Conservation (phyloP, 64 coral and sea anemone species). For the Montipora cactus region DNA sequence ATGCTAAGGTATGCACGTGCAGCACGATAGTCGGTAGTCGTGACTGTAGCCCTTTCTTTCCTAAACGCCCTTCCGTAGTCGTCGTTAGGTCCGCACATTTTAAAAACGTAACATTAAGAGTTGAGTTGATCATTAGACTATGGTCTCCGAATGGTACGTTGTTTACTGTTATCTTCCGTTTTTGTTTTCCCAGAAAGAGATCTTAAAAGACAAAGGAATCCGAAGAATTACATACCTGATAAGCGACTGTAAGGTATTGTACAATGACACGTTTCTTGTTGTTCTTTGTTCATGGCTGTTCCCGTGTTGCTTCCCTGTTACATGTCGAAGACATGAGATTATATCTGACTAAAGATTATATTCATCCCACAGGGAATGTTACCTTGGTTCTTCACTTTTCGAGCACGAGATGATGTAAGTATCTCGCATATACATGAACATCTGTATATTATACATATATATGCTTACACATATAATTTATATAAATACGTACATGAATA, state of each 20-base stretch:
- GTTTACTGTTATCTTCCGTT: neutral
- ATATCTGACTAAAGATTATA: neutral
- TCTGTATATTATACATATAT: too few species aligned
- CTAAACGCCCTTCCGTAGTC: too few species aligned
- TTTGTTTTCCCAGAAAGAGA: slow-evolving; percentile 75
- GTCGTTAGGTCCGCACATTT: too few species aligned
- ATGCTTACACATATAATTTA: too few species aligned
- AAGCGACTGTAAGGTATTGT: slow-evolving; percentile 89
- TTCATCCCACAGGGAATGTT: slow-evolving; percentile 65
- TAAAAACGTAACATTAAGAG: too few species aligned
- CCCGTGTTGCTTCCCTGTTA: neutral
- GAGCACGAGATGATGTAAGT: slow-evolving; percentile 88
- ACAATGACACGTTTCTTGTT: neutral
- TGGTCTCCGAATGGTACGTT: neutral
- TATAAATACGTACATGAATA: too few species aligned
- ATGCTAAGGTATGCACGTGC: too few species aligned
- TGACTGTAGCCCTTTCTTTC: too few species aligned
- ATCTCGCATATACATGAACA: neutral
- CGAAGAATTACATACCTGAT: slow-evolving; percentile 91
- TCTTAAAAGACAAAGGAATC: slow-evolving; percentile 93
- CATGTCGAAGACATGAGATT: neutral
- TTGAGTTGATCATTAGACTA: too few species aligned
- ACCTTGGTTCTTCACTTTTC: slow-evolving; percentile 94
- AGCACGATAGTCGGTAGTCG: too few species aligned
- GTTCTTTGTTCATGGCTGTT: neutral